These are phyloP conservation scores for Aegithalos caudatus DNA, from an alignment of 2,113 vertebrate genomes.

Conservation along the genomic window DNA sequence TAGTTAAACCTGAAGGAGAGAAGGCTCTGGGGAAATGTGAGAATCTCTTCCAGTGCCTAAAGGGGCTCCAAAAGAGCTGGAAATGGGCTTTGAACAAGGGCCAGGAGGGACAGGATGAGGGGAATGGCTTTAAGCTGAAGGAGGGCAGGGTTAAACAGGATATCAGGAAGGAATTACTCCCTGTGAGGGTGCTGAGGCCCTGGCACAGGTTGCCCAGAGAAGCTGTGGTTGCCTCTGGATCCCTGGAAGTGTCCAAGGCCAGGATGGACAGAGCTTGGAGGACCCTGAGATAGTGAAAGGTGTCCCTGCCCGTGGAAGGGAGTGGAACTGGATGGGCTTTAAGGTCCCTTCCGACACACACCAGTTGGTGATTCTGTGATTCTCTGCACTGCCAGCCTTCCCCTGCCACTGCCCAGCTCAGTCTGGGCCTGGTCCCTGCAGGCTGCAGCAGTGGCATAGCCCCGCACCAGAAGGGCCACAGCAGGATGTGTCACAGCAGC, in stretches of 20 bases:
- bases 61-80: neutral
- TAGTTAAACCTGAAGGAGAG: neutral
- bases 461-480: neutral
- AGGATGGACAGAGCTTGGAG: rapidly evolving
- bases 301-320: neutral
- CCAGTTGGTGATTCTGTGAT: neutral
- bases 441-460: neutral
- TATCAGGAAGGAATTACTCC: neutral
- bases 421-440: neutral
- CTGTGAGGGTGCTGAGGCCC: neutral
- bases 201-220: neutral
- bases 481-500: neutral
- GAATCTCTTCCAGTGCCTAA: neutral
- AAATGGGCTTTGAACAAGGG: neutral
- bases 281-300: neutral
- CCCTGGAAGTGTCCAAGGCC: neutral
- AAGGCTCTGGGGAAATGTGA: neutral
- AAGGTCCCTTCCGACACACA: neutral
- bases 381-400: neutral
- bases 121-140: neutral
- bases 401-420: neutral
- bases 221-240: neutral
- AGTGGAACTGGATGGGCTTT: neutral
- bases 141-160: neutral
- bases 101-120: neutral